These are phyloP conservation scores for Raja brachyura DNA, from an alignment of 2,113 vertebrate species.

Conservation along the genomic window DNA sequence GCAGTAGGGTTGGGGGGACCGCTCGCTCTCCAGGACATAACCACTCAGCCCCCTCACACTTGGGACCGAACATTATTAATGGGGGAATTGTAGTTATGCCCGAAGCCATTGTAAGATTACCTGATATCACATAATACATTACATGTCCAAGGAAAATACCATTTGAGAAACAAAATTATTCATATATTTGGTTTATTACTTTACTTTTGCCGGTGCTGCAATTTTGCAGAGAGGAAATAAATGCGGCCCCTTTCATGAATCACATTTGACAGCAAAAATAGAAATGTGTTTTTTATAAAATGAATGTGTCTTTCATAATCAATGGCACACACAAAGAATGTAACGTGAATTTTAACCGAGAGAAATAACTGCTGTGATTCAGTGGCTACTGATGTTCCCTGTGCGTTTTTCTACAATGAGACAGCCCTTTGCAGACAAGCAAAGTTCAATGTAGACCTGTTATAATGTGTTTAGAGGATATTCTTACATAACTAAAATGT, in stretches of 20 bases:
- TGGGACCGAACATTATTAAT: conserved; percentile 4
- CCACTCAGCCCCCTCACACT: background rate
- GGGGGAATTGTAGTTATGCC: background rate
- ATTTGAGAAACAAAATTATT: conserved; percentile 6
- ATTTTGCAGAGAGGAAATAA: conserved; percentile 4
- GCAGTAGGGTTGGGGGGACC: background rate
- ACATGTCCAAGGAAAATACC: background rate
- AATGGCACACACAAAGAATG: background rate
- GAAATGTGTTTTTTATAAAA: background rate
- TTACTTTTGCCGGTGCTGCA: background rate
- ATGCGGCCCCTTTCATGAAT: background rate
- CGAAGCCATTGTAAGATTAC: conserved; percentile 2
- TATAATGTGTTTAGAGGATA: background rate
- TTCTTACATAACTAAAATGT: background rate
- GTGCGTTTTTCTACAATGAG: background rate
- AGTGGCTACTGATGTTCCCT: background rate
- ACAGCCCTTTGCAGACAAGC: background rate
- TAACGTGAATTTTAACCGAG: background rate
- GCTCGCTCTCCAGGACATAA: background rate
- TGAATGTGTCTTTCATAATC: background rate
- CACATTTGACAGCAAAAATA: background rate
- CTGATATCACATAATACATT: background rate
- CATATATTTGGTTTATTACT: background rate
- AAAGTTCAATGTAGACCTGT: background rate
- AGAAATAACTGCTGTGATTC: background rate